These are phyloP conservation scores for Brachirus orientalis DNA, from an alignment of 2,113 vertebrate genomes.

Conservation along the genomic window DNA sequence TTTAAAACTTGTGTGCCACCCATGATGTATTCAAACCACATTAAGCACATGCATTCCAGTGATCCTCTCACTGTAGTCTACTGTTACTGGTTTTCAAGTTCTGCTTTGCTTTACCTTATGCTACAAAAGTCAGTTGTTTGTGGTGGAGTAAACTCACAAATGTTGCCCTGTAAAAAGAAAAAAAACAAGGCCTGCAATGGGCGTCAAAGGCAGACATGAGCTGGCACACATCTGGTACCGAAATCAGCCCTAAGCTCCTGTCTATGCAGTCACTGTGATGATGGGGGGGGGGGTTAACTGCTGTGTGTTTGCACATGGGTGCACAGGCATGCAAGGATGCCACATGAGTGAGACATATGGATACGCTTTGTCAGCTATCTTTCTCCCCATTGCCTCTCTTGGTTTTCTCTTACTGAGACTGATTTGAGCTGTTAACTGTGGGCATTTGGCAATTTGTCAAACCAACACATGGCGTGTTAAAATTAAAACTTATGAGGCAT, in stretches of 20 bases:
- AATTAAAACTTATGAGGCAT: conserved; percentile 5
- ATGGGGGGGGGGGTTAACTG: conserved; percentile 30
- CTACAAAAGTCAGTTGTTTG: conserved; percentile 40
- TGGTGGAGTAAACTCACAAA: conserved; percentile 48
- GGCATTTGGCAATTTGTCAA: not conserved
- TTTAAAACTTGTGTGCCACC: conserved; percentile 36
- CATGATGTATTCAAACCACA: conserved; percentile 45
- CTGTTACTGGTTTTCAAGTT: conserved; percentile 32
- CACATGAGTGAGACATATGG: conserved; percentile 43
- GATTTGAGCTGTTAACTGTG: not conserved
- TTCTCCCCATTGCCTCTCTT: conserved; percentile 1
- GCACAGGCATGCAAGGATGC: conserved; percentile 19
- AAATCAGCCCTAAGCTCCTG: conserved; percentile 12
- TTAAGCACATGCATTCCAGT: conserved; percentile 40
- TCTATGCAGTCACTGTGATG: conserved; percentile 39
- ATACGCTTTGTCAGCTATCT: conserved; percentile 26
- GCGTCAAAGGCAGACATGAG: conserved; percentile 55
- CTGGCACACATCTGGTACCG: conserved; percentile 60
- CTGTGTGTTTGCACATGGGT: conserved; percentile 30
- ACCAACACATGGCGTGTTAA: not conserved
- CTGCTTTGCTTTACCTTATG: conserved; percentile 50
- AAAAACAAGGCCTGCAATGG: not conserved
- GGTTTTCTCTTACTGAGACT: conserved; percentile 10
- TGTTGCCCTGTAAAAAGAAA: conserved; percentile 15
- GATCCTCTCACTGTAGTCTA: conserved; percentile 41